Percentiles rank a stretch among this genome's conserved stretches.
Evolutionary conservation across 2,113 vertebrate species (phyloP).

Genomic region (Scomber japonicus): DNA sequence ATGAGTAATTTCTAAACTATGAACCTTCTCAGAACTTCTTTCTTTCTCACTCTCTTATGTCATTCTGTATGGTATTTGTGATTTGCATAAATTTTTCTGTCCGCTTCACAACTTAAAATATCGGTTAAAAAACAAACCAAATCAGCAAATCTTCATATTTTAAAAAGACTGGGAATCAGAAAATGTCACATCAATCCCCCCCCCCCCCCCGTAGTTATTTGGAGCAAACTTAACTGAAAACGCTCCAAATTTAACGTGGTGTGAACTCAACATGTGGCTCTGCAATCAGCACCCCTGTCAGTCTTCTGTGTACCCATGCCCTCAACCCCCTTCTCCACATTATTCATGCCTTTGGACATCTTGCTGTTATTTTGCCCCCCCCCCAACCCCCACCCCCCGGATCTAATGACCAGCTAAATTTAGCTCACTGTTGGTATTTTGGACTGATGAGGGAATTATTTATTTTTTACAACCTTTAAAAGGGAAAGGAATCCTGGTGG

Average conservation of each 20-base stretch:
- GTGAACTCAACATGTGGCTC: slow-evolving; percentile 18
- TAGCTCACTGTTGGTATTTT: slow-evolving; percentile 61
- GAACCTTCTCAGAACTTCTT: too few species aligned
- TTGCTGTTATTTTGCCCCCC: slow-evolving; percentile 34
- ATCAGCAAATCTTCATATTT: too few species aligned
- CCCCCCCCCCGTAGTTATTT: too few species aligned
- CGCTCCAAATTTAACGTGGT: background rate
- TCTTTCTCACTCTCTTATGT: too few species aligned
- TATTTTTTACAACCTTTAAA: slow-evolving; percentile 70
- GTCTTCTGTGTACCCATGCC: slow-evolving; percentile 2
- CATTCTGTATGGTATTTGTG: too few species aligned
- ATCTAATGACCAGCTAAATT: slow-evolving; percentile 65
- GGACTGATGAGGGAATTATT: slow-evolving; percentile 55
- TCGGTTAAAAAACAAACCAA: too few species aligned
- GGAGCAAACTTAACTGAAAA: background rate
- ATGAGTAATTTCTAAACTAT: too few species aligned
- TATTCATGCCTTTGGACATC: slow-evolving; percentile 47
- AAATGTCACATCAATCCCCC: too few species aligned
- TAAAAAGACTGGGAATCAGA: too few species aligned
- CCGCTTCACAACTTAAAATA: too few species aligned
- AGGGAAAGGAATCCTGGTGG: slow-evolving; percentile 73
- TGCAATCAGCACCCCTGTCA: background rate
- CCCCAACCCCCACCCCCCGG: background rate
- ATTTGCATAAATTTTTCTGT: too few species aligned
- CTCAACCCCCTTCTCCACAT: slow-evolving; percentile 18